Evolutionary conservation across 2,113 vertebrate genomes (phyloP), one percentile per base, ranked within the genome.

Genomic region (Delphinapterus leucas): DNA sequence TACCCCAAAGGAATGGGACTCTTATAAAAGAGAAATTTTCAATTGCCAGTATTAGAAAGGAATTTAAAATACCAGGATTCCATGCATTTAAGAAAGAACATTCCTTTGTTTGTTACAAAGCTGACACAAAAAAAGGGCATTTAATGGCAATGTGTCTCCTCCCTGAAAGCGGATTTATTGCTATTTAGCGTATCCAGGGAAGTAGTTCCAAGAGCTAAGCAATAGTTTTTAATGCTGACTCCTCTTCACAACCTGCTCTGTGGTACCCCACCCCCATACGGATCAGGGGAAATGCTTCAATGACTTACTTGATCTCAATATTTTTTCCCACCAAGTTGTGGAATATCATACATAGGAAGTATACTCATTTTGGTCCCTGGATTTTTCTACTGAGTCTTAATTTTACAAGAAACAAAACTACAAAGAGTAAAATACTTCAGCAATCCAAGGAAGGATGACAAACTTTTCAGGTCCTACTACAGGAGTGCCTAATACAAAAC

Each of bases 191-290:
- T 76, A 96, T 97, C 79, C 38, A 94, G 67, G 92, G 88, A 95
- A 95, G 71, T 68, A 92, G 89, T 76, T 95, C 91, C 74, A 96
- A 95, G 63, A 97, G 79, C 74, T 96, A 80, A 94, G 68, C 14
- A n/a, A 97, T 83, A 38, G 38, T 85, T 95, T 96, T 90, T 91
- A 97, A 95, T 60, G 90, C 23, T 53, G 63, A 97, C 70, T 93
- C 95, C 93, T 95, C 82, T 95, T 95, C 89, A 95, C 89, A 92
- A 71, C 67, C 96, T 93, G 79, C 74, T 94, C 58, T 86, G 13
- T 18, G 73, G 79, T 60, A 95, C 80, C 12, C 33, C 85, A 87
- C 55, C 44, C 89, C 58, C 93, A 80, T 86, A 85, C 23, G 82
- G 70, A 95, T 5, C 17, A 8, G 21, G 15, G 13, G 31, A 93